Percentiles rank a stretch among this genome's conserved stretches.
These are phyloP conservation scores for Actenoides lindsayi DNA, from an alignment of 2,113 vertebrate genomes.

Conservation along the genomic window DNA sequence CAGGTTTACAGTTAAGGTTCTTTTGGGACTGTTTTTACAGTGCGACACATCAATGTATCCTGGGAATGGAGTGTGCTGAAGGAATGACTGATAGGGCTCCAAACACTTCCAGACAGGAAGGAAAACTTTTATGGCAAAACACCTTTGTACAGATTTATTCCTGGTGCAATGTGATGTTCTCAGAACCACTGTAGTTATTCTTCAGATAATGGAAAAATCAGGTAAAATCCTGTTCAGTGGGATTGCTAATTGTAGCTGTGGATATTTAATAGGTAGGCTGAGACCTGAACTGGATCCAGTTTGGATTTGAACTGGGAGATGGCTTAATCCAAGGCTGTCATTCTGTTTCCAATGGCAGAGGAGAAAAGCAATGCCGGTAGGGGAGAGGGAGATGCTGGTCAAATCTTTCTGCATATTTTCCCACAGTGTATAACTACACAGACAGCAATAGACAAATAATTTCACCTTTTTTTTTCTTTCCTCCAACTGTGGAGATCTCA, in stretches of 20 bases:
- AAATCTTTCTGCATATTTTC: not conserved
- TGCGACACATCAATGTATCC: not conserved
- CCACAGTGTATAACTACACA: not conserved
- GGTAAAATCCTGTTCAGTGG: not conserved
- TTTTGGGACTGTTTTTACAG: not conserved
- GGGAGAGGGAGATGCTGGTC: not conserved
- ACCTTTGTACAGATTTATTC: not conserved
- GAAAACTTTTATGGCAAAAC: not conserved
- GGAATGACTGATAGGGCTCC: not conserved
- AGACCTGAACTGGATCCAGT: not conserved
- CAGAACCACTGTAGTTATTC: not conserved
- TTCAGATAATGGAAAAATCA: not conserved
- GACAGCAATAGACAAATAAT: not conserved
- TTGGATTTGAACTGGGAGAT: not conserved
- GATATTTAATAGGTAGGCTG: not conserved
- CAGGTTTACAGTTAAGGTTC: not conserved
- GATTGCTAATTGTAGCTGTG: not conserved
- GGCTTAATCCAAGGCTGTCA: not conserved
- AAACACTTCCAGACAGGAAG: not conserved
- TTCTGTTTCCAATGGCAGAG: not conserved
- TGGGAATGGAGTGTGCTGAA: not conserved
- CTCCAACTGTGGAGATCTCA: not conserved
- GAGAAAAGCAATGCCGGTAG: rapidly evolving
- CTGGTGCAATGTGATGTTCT: not conserved
- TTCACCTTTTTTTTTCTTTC: not conserved